Evolutionary conservation across 2,113 vertebrate genomes (phyloP), one percentile per base, ranked within the genome.

Genomic region (Ahaetulla prasina): DNA sequence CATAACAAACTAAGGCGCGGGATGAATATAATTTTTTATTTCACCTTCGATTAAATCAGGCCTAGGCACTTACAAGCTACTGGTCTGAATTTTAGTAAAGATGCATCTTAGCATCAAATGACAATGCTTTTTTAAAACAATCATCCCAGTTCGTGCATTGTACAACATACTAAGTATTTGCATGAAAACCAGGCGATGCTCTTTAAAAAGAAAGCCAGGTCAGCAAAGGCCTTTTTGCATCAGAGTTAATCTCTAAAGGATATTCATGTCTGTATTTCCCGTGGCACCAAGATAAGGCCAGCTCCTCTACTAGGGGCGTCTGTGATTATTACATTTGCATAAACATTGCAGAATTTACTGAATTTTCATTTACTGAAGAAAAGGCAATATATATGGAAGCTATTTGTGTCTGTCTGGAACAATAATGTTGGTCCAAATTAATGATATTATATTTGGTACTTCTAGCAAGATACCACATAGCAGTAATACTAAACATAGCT

Each of bases 401-500:
- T 84, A 45, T 91, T 94, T 93, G 91, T 96, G 92, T 95, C 95
- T 94, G 94, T 39, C 95, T 96, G 39, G 30, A 87, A 47, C 55
- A 4, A 91, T 22, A 94, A 94, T 92, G 43, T 86, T 86, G 80
- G 92, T 92, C 92, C 95, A 94, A 91, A 95, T 93, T 94, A 93
- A 92, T 94, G 93, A 94, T 92, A 95, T 96, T 97, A 89, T 95
- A 93, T 94, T 74, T 93, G 84, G 91, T 93, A 93, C 84, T 93
- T 94, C 74, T 52, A 47, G 92, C 94, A 96, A 94, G 94, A 94
- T 43, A 80, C 35, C 74, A 80, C 35, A 39, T 92, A 95, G 94
- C 92, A 96, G 94, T 92, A 91, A 94, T 93, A 92, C 92, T 94
- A 94, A 96, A 94, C 47, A 96, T 93, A 93, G 95, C 93, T 94